phyloP scores from a whole-genome alignment of 2,797 vertebrate species.

The Karalla daura region DNA sequence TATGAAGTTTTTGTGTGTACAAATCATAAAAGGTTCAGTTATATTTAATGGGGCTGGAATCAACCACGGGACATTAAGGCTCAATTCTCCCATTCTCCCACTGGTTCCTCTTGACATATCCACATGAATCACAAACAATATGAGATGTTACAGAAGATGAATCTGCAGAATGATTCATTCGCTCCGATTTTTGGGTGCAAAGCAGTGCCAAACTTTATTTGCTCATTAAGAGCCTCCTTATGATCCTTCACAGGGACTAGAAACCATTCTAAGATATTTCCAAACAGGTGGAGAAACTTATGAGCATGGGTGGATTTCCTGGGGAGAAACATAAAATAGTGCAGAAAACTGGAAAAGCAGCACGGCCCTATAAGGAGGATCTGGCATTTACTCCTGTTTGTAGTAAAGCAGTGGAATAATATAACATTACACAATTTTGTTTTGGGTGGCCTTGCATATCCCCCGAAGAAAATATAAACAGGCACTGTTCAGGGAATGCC shows the following conservation, averaged over 20 bases:
- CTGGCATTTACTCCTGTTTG: slow-evolving; percentile 74
- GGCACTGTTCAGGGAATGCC: slow-evolving; percentile 72
- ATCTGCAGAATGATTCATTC: slow-evolving; percentile 78
- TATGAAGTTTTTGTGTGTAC: slow-evolving; percentile 19
- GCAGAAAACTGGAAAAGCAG: slow-evolving; percentile 74
- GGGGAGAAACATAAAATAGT: slow-evolving; percentile 78
- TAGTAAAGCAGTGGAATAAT: slow-evolving; percentile 81
- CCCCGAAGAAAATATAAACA: slow-evolving; percentile 77
- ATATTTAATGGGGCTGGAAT: slow-evolving; percentile 60
- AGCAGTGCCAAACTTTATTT: slow-evolving; percentile 70
- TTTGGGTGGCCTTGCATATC: slow-evolving; percentile 83
- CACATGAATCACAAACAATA: slow-evolving; percentile 78
- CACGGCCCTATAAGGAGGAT: slow-evolving; percentile 61
- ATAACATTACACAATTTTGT: slow-evolving; percentile 80
- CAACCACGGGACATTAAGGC: slow-evolving; percentile 46
- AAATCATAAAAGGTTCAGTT: slow-evolving; percentile 49
- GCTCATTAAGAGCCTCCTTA: slow-evolving; percentile 75
- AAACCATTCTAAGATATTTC: slow-evolving; percentile 77
- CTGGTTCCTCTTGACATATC: slow-evolving; percentile 60
- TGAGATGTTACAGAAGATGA: slow-evolving; percentile 76
- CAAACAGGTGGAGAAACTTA: slow-evolving; percentile 85
- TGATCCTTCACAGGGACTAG: slow-evolving; percentile 77
- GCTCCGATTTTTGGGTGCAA: slow-evolving; percentile 65
- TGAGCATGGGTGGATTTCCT: slow-evolving; percentile 82
- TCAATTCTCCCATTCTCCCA: slow-evolving; percentile 64